Evolutionary conservation across 2,797 vertebrate species (phyloP), one percentile per base, ranked within the genome.

Genomic region (Rhadinocentrus ornatus): DNA sequence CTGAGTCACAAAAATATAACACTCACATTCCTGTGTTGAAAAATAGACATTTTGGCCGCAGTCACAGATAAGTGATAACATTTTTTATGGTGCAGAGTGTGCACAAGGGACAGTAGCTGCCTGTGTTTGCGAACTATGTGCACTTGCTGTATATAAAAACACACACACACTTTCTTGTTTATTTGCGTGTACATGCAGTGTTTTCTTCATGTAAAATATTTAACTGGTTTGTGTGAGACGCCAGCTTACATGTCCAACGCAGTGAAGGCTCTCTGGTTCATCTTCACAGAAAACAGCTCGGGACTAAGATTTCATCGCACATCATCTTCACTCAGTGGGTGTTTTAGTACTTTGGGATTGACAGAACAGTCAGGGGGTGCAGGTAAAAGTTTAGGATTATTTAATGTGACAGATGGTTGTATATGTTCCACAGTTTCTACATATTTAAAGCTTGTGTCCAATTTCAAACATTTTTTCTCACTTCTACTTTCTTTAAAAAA

Each of bases 41-140:
- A 93, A 93, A 94, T 92, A 92, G 81, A 91, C 76, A 75, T 89
- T 87, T 92, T 91, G 84, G 86, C 87, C 89, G 83, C 70, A 57
- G 63, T 86, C 58, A 82, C 66, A 80, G 80, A 58, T 82, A 68
- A 71, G 75, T 76, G 83, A 77, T 20, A 69, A 59, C 26, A 56
- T 77, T 52, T n/a, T 77, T 78, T 76, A 71, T 72, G 54, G 77
- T 81, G 66, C 62, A 54, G 57, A 60, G 78, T 46, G 75, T 71
- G 76, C 71, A 74, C 67, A 60, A 29, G 56, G 75, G 66, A 81
- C 83, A 78, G 78, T 78, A 89, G 88, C 86, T 87, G 83, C 84
- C 85, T 74, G 60, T 62, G 78, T 80, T 65, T 63, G 80, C 77
- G 77, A 50, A 68, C 31, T 27, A 53, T 65, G 65, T 31, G 60